Evolutionary conservation across 2,888 invertebrate species (phyloP), one percentile per base, ranked within the genome.

Genomic region (Acrobasis repandana): DNA sequence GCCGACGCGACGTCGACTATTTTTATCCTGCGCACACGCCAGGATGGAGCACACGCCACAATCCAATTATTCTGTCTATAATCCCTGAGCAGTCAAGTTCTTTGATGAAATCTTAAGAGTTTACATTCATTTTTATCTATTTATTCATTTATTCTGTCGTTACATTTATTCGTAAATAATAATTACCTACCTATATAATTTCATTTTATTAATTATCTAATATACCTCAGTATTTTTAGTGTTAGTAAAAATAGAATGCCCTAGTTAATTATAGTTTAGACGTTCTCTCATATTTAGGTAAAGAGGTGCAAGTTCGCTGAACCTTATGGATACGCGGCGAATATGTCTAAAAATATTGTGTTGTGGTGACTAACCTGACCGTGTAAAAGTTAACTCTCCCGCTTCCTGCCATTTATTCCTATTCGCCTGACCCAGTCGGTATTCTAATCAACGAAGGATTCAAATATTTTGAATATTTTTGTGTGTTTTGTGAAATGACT

Each of bases 341-440:
- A 80, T 80, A 77, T 71, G 65, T 83, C 90, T 92, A 91, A 86
- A 91, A 84, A 89, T 90, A 90, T 84, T 79, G 77, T 80, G 76
- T 80, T 79, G 81, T 90, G 89, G 80, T 90, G 89, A 90, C 83
- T 89, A 90, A 90, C 76, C 82, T 72, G 79, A 76, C 79, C 79
- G 86, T 71, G 82, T 82, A 72, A 79, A 78, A 80, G 77, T 79
- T 80, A 83, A 82, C 82, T 81, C 78, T 78, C 73, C 78, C 71
- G 77, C 79, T 86, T 89, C 87, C 88, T 82, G 88, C 46, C 51
- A 46, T 51, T 59, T 34, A 59, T 52, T 51, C 43, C 33, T 52
- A 51, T 59, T 59, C 38, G n/a, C n/a, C 38, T 28, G 59, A 33
- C 16, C 16, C 20, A 33, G 4, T 5, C 36, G 28, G 59, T 43